Percentiles rank a stretch among this genome's conserved stretches.
phyloP scores from a whole-genome alignment of 2,888 invertebrate genomes.

The Latrodectus elegans region DNA sequence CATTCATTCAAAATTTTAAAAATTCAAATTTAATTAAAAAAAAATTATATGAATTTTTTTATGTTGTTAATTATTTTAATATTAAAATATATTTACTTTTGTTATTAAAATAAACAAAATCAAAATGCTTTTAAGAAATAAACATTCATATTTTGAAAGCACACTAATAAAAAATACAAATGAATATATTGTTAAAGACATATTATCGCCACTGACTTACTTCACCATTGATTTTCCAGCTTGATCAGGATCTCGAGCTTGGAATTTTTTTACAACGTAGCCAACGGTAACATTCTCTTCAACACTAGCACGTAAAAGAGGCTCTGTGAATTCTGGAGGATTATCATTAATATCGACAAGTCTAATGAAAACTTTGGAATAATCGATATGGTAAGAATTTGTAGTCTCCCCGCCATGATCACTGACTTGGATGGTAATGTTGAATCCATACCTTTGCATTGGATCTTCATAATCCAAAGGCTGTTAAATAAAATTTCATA shows the following conservation, averaged over 20 bases:
- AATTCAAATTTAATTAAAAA: no score
- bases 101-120: no score
- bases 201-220: slow-evolving; percentile 31
- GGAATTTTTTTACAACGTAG: slow-evolving; percentile 74
- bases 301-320: slow-evolving; percentile 78
- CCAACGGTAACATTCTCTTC: slow-evolving; percentile 75
- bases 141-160: no score
- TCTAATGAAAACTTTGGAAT: slow-evolving; percentile 94
- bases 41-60: no score
- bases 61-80: no score
- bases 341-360: slow-evolving; percentile 94
- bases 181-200: no score
- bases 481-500: slow-evolving; percentile 74
- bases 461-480: slow-evolving; percentile 95
- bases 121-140: no score
- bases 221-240: slow-evolving; percentile 73
- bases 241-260: slow-evolving; percentile 76
- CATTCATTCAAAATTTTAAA: no score
- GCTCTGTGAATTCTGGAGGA: slow-evolving; percentile 93
- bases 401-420: slow-evolving; percentile 68
- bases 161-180: no score
- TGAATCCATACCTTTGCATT: slow-evolving; percentile 94
- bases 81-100: no score
- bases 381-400: slow-evolving; percentile 88
- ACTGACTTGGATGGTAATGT: slow-evolving; percentile 84